phyloP scores from a whole-genome alignment of 2,888 invertebrate genomes.

The Lasioglossum leucozonium region DNA sequence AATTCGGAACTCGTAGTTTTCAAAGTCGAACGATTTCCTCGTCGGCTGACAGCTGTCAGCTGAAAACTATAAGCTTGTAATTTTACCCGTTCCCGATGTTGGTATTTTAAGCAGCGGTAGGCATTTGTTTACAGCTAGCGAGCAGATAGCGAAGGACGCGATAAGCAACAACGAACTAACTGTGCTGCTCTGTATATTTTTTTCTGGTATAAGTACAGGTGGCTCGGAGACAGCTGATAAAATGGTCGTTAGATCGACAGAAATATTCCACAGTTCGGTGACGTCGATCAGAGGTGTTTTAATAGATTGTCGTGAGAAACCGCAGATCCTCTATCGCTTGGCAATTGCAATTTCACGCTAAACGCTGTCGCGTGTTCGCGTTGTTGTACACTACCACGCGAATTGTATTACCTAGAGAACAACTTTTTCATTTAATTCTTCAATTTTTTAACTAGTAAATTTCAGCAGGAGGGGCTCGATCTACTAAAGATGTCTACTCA shows the following conservation, averaged over 20 bases:
- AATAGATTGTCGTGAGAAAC: no score
- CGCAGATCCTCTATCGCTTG: no score
- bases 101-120: not conserved
- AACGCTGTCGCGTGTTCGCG: no score
- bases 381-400: no score
- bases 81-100: not conserved
- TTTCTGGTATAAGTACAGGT: not conserved
- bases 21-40: not conserved
- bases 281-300: not conserved
- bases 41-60: not conserved
- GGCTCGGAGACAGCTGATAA: not conserved
- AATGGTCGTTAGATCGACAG: not conserved
- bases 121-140: not conserved
- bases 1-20: not conserved
- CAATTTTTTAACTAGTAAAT: no score
- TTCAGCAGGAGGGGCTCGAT: no score
- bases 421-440: no score
- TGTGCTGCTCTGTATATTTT: not conserved
- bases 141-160: not conserved
- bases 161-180: conserved; percentile 1
- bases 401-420: no score
- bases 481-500: no score
- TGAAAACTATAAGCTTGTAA: not conserved
- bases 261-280: not conserved
- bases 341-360: no score